Base-by-base conservation (phyloP, 2,113 vertebrate genomes). In the Pteronura brasiliensis region DNA sequence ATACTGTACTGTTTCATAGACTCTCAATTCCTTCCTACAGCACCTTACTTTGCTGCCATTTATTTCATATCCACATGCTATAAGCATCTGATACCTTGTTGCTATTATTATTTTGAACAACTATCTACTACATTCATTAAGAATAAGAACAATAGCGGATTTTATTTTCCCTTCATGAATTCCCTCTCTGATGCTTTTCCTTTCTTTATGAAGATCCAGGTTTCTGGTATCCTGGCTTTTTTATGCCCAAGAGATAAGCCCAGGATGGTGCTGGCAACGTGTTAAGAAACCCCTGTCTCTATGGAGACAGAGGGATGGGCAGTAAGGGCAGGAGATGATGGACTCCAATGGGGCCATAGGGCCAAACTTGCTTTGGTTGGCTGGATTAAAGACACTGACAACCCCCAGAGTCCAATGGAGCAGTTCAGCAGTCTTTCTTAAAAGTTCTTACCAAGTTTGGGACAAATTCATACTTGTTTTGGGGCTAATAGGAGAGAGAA, bases 321-420 rank as follows among this genome's bases (percentile, higher is more conserved):
- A 9, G 6, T 8, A 21, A 61, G 6, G 14, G 17, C 20, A 13
- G n/a, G 49, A 31, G 8, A 3, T 2, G 21, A 71, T 7, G 15
- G 21, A 31, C 15, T 25, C 10, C 44, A 6, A 0, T 0, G 42
- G 42, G 13, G 9, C 71, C 65, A 0, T 4, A 79, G 34, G 42
- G 17, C 11, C 20, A 9, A 2, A 10, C 39, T 47, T 47, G 14
- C 52, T 83, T 12, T 42, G 49, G 10, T 6, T 34, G 83, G 7
- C 63, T 55, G 63, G 27, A 8, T 63, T 21, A 7, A 44, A 31
- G 31, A 88, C 17, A 10, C 7, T 1, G 12, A 57, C 7, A 57
- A 17, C 9, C 23, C 36, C 29, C 25, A 13, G 49, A 63, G 3
- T n/a, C 76, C 31, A 39, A 1, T 2, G 63, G 86, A 3, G 0